Evolutionary conservation across 2,113 vertebrate species (phyloP), one percentile per base, ranked within the genome.

Genomic region (Rhabdornis inornatus): DNA sequence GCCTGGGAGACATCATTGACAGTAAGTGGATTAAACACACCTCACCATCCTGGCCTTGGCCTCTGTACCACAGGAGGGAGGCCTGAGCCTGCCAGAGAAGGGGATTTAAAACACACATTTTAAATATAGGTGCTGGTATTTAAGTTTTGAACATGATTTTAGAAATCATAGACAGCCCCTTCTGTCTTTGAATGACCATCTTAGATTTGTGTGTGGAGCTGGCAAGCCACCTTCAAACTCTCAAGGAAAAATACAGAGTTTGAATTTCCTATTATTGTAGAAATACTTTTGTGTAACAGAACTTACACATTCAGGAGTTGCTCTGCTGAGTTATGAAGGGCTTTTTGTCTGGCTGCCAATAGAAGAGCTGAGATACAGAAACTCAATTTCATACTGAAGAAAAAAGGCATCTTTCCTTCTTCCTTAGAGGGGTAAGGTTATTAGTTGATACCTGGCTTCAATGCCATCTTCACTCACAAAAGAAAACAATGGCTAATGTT

Each of bases 1-100:
- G 99, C 3, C 98, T 99, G 75, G 99, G 99, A 59, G 99, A 99
- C 92, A 99, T 99, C 94, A 98, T 99, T 80, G 99, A 99, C 97
- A 99, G 99, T 99, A 98, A 99, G 99, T 99, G 80, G 56, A 55
- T 92, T 93, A 61, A 89, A 66, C 28, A 65, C 25, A 42, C 50
- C 25, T 60, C 84, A 56, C 28, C 31, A 42, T 64, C 64, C 37
- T 55, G 75, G 39, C 16, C 44, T 57, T 76, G 47, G 50, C 28
- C 21, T 39, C 21, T 52, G 50, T 37, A 68, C n/a, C 24, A 15
- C 35, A 37, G 35, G 61, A 79, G 23, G 44, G 63, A 85, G 75
- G 83, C 57, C 87, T 63, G 31, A 37, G 28, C 40, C 64, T 45
- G 42, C 22, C 39, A 37, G 55, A 39, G 53, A 74, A 68, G 33